Base-by-base conservation (phyloP, 1,140 invertebrate species). In the Aphelenchoides fujianensis region DNA sequence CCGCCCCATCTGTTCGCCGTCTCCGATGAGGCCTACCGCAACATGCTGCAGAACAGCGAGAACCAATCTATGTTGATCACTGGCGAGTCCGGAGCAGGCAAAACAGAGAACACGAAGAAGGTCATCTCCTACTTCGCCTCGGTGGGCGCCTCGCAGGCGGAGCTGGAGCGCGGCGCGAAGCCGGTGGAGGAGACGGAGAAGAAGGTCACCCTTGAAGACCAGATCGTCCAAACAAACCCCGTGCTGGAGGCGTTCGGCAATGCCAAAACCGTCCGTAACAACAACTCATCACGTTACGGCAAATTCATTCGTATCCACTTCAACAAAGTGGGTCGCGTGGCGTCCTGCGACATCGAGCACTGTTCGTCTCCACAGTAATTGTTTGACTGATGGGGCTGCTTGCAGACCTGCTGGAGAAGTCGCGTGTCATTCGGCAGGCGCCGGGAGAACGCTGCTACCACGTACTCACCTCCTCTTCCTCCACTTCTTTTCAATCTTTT, bases 221-320 rank as follows among this genome's bases (percentile, higher is more conserved):
- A 97, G 88, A 94, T 97, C 88, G 93, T 98, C 80, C 95, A 97
- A 87, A 96, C 94, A 87, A 98, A 98, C 88, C 95, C 95, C 84
- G 95, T 98, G 83, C 91, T 98, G 89, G 95, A 98, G 89, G 94
- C 95, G 81, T 98, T 97, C 87, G 95, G 95, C 92, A 98, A 97
- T 89, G 95, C 95, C 86, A 98, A 98, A 90, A 98, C 95, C 84
- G 93, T 94, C 84, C 92, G 95, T 92, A 97, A 98, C 88, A 95
- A 98, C 89, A 97, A 98, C 91, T 97, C 95, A 19, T 98, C 95
- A 76, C 92, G 95, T 69, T 84, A 85, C 74, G 88, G 88, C 83
- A 89, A 98, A 92, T 99, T 99, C 90, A 98, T 98, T 89, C 93
- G 97, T 91, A 98, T 99, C 87, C 97, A 98, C 88, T 99, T 99